Conservation (phyloP, 2,113 vertebrate species). For the Ariopsis seemanni region DNA sequence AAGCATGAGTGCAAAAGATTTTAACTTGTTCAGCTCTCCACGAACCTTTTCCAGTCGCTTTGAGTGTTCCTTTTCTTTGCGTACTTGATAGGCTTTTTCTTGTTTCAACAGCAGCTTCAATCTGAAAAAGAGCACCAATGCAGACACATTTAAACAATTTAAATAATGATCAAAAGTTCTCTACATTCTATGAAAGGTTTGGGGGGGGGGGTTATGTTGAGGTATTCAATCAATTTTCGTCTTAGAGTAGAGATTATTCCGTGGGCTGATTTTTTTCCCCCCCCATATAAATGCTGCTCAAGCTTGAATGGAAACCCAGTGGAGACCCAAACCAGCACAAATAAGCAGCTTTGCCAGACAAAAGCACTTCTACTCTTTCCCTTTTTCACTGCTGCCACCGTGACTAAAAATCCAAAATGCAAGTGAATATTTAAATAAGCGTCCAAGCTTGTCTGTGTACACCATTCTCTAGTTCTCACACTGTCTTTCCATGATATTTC, state of each 20-base stretch:
- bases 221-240: not conserved
- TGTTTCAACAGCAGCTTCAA: slow-evolving; percentile 94
- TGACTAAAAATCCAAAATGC: slow-evolving; percentile 53
- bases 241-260: not conserved
- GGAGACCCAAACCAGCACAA: slow-evolving; percentile 33
- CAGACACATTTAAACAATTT: not conserved
- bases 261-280: slow-evolving; percentile 16
- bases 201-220: not conserved
- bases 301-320: slow-evolving; percentile 41
- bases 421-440: slow-evolving; percentile 59
- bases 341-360: slow-evolving; percentile 35
- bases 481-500: slow-evolving; percentile 61
- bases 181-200: not conserved
- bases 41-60: slow-evolving; percentile 84
- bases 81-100: slow-evolving; percentile 89
- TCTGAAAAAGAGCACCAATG: slow-evolving; percentile 67
- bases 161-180: not conserved
- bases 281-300: slow-evolving; percentile 20
- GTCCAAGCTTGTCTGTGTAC: slow-evolving; percentile 56
- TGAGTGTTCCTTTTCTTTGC: slow-evolving; percentile 90
- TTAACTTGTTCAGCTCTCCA: slow-evolving; percentile 93
- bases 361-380: slow-evolving; percentile 42
- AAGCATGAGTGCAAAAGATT: slow-evolving; percentile 96
- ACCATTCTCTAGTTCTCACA: slow-evolving; percentile 59
- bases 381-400: slow-evolving; percentile 40